Conservation (phyloP, 2,797 vertebrate species). For the Lagocephalus sceleratus region DNA sequence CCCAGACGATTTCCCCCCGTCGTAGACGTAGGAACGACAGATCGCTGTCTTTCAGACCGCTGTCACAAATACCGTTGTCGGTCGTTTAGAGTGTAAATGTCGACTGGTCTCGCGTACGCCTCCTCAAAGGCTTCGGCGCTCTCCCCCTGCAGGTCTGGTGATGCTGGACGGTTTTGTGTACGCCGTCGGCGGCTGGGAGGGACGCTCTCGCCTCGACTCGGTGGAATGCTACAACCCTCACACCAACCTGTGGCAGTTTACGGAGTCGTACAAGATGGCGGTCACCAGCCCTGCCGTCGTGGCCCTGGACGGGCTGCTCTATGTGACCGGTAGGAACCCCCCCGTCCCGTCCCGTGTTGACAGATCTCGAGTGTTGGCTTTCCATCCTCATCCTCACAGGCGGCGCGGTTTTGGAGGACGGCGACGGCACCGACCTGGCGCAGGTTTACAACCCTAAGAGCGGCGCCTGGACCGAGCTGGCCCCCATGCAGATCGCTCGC, state of each 20-base stretch:
- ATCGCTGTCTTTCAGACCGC: no score
- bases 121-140: neutral
- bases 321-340: conserved; percentile 74
- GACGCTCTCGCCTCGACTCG: conserved; percentile 76
- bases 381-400: conserved; percentile 43
- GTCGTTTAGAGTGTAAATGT: no score
- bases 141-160: conserved; percentile 63
- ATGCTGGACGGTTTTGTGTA: conserved; percentile 83
- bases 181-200: conserved; percentile 83
- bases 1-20: neutral
- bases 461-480: conserved; percentile 71
- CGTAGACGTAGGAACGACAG: no score
- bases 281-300: conserved; percentile 83
- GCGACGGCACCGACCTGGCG: conserved; percentile 78
- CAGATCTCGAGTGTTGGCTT: neutral
- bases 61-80: no score
- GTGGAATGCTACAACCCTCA: conserved; percentile 82
- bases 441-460: conserved; percentile 82
- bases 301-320: conserved; percentile 78
- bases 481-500: conserved; percentile 82
- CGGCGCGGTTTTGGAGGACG: conserved; percentile 80
- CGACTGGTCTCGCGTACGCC: no score
- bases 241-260: conserved; percentile 80
- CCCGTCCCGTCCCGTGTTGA: neutral
- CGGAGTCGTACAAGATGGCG: conserved; percentile 79